Evolutionary conservation across 92 coral and sea anemone species (phyloP), one percentile per base, ranked within the genome.

Genomic region (Siderastrea siderea): DNA sequence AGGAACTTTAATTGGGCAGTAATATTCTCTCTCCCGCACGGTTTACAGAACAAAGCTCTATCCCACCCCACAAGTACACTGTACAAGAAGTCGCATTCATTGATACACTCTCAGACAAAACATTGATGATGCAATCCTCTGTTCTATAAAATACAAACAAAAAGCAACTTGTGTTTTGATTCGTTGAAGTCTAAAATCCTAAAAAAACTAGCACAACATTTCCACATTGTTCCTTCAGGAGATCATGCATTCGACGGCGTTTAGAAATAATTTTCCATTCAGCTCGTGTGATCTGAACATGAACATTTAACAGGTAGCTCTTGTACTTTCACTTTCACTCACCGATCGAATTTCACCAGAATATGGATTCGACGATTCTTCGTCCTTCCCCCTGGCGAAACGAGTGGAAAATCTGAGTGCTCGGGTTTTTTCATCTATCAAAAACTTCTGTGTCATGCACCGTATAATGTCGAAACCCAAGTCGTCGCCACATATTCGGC

Each of bases 301-400:
- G 38, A 26, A 26, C 38, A 26, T 26, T 26, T 26, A 26, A 26
- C 38, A 26, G 0, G 38, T 26, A 26, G 38, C 38, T 26, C 38
- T 26, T 26, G 66, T 16, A 65, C 53, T 68, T 67, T 71, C 78
- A 59, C 19, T 85, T 64, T 74, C 79, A 88, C 98, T 78, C 89
- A 95, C 98, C 77, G 94, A 93, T 80, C 82, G 85, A 3, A 91
- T 38, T 83, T 95, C 96, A 17, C 88, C 95, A 48, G 64, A 46
- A 14, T 88, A 78, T 3, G 88, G 82, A 52, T 77, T 76, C 19
- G 82, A 75, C 47, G 85, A 38, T 46, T 87, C 94, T 45, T 91
- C 72, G 3, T 91, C 91, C 51, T 74, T 89, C 46, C 84, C 94
- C 7, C 84, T 71, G 83, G 66, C 95, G 89, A 47, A 93, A 47